These are phyloP conservation scores for Neoascia interrupta DNA, from an alignment of 2,888 invertebrate species.

Conservation along the genomic window DNA sequence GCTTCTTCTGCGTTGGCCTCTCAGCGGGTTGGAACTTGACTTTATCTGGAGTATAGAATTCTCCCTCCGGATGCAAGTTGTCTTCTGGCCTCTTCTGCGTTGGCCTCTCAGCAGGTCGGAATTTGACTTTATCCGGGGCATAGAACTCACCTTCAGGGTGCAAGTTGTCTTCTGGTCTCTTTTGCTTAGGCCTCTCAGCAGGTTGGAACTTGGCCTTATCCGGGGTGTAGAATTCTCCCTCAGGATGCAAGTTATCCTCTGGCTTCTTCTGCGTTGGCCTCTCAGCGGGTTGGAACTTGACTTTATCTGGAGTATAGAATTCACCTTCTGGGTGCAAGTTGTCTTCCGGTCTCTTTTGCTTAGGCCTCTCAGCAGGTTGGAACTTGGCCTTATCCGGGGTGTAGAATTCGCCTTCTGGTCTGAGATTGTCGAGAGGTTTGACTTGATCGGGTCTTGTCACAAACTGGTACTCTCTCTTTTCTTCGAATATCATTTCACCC, in stretches of 20 bases:
- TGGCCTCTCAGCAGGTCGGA: slow-evolving; percentile 80
- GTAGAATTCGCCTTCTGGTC: slow-evolving; percentile 82
- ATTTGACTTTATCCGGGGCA: slow-evolving; percentile 78
- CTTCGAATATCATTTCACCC: slow-evolving; percentile 81
- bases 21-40: slow-evolving; percentile 79
- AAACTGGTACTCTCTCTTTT: slow-evolving; percentile 79
- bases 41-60: slow-evolving; percentile 80
- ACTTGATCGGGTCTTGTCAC: slow-evolving; percentile 79
- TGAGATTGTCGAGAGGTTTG: slow-evolving; percentile 80
- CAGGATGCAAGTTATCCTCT: slow-evolving; percentile 82
- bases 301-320: slow-evolving; percentile 79
- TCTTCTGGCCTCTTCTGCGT: slow-evolving; percentile 80
- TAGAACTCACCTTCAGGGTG: slow-evolving; percentile 80
- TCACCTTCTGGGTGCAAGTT: slow-evolving; percentile 82
- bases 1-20: slow-evolving; percentile 80
- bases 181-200: slow-evolving; percentile 79
- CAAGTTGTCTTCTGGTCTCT: slow-evolving; percentile 81
- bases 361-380: slow-evolving; percentile 80
- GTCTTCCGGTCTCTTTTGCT: slow-evolving; percentile 78
- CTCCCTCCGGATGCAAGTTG: slow-evolving; percentile 82
- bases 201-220: slow-evolving; percentile 80
- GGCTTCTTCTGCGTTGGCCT: slow-evolving; percentile 78
- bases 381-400: slow-evolving; percentile 80
- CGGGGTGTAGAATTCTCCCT: slow-evolving; percentile 80
- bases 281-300: slow-evolving; percentile 76